Percentiles rank a stretch among this genome's conserved stretches.
Evolutionary conservation across 64 coral and sea anemone genomes (phyloP).

Genomic region (Astreopora myriophthalma): DNA sequence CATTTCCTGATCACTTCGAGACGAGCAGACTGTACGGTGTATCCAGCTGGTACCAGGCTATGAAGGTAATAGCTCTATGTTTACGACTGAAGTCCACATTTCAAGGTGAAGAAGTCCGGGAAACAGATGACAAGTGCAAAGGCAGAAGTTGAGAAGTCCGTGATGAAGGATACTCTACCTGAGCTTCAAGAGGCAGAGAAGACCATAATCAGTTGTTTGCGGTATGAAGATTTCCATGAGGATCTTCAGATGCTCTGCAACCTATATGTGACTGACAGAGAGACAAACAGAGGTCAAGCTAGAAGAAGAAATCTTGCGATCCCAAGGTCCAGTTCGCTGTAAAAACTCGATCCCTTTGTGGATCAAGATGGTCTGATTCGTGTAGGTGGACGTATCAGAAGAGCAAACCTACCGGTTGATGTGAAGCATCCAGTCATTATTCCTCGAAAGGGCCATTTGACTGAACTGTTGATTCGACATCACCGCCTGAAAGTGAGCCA

Average conservation of each 20-base stretch:
- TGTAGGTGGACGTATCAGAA: constrained; percentile 20
- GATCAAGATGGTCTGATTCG: constrained; percentile 16
- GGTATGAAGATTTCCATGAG: constrained; percentile 4
- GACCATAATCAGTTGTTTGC: constrained; percentile 44
- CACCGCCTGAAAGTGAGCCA: not conserved
- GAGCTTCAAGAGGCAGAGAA: constrained; percentile 43
- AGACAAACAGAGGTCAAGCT: not conserved
- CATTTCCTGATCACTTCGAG: not conserved
- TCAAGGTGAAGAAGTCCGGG: not conserved
- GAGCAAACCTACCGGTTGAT: not conserved
- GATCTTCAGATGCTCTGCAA: constrained; percentile 11
- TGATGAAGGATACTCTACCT: not conserved
- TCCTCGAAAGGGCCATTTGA: not conserved
- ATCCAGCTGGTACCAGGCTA: constrained; percentile 19
- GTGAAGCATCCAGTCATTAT: not conserved
- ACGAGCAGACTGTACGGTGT: constrained; percentile 13
- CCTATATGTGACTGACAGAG: not conserved
- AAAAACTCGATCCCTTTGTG: constrained; percentile 20
- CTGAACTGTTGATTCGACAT: not conserved
- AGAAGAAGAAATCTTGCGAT: not conserved
- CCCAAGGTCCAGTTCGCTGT: not conserved
- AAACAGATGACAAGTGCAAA: not conserved
- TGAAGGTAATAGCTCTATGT: constrained; percentile 34
- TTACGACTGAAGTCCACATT: not conserved
- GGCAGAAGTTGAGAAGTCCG: not conserved